A percentile compares a stretch with the other conserved stretches of the same genome.
Evolutionary conservation across 2,113 vertebrate genomes (phyloP).

Genomic region (Amphiprion ocellaris): DNA sequence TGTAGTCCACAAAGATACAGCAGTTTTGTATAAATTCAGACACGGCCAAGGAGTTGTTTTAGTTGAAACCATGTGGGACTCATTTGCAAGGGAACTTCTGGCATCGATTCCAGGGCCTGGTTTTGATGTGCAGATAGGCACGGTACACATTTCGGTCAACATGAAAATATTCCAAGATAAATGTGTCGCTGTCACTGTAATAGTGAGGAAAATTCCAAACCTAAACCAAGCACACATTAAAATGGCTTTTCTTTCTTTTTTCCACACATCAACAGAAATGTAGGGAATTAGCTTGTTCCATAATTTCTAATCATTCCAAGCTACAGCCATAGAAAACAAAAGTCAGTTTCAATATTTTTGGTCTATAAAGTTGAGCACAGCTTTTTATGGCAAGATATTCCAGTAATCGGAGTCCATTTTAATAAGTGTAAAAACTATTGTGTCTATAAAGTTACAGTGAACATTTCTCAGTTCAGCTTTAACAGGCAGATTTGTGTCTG

Average conservation of each 20-base stretch:
- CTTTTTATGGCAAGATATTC: slow-evolving; percentile 43
- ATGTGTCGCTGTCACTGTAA: slow-evolving; percentile 66
- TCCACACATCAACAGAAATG: slow-evolving; percentile 17
- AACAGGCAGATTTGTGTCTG: slow-evolving; percentile 65
- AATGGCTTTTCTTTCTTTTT: slow-evolving; percentile 37
- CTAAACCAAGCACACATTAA: slow-evolving; percentile 44
- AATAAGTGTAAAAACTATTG: slow-evolving; percentile 51
- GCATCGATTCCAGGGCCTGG: slow-evolving; percentile 66
- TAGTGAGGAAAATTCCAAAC: slow-evolving; percentile 39
- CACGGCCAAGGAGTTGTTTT: slow-evolving; percentile 71
- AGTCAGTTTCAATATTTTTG: slow-evolving; percentile 46
- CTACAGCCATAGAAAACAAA: slow-evolving; percentile 31
- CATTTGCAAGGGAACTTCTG: slow-evolving; percentile 77
- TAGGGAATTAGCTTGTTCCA: slow-evolving; percentile 6
- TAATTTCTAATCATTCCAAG: slow-evolving; percentile 34
- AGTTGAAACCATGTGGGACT: slow-evolving; percentile 78
- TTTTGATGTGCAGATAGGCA: slow-evolving; percentile 81
- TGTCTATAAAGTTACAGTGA: slow-evolving; percentile 60
- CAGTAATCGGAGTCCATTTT: slow-evolving; percentile 47
- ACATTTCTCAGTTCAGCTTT: slow-evolving; percentile 53
- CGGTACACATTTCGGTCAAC: slow-evolving; percentile 65
- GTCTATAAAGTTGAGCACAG: slow-evolving; percentile 22
- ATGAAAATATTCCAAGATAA: slow-evolving; percentile 72
- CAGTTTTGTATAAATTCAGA: slow-evolving; percentile 70
- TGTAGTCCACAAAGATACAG: slow-evolving; percentile 69